Conservation (phyloP, 2,888 invertebrate species). For the Carabus problematicus region DNA sequence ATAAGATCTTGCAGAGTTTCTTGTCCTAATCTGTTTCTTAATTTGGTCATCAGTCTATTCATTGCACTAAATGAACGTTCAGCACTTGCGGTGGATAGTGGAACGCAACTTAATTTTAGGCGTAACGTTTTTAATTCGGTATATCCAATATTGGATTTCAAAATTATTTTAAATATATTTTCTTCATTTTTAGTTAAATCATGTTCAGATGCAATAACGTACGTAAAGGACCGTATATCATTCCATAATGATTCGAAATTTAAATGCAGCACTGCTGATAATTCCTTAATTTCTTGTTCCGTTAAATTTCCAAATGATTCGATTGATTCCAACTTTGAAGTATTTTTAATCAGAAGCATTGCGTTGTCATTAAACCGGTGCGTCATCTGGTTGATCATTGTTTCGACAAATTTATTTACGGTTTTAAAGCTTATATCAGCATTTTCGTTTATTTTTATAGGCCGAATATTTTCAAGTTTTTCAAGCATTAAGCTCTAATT, state of each 20-base stretch:
- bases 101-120: too few relatives aligned
- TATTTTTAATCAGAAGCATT: too few relatives aligned
- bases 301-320: neutral
- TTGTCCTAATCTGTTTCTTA: too few relatives aligned
- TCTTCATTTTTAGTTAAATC: constrained; percentile 2
- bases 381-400: constrained; percentile 10
- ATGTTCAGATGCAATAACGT: neutral
- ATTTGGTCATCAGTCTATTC: too few relatives aligned
- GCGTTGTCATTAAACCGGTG: constrained; percentile 1
- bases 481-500: neutral
- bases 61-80: too few relatives aligned
- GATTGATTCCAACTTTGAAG: neutral
- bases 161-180: too few relatives aligned
- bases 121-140: too few relatives aligned
- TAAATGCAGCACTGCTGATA: neutral
- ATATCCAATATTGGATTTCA: too few relatives aligned
- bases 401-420: neutral
- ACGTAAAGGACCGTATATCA: neutral
- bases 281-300: neutral
- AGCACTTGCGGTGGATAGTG: too few relatives aligned
- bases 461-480: neutral
- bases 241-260: constrained; percentile 1
- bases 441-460: constrained; percentile 3
- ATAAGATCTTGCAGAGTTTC: too few relatives aligned
- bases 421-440: constrained; percentile 6